These are phyloP conservation scores for Dicyrtomina minuta DNA, from an alignment of 2,888 invertebrate genomes.

Conservation along the genomic window DNA sequence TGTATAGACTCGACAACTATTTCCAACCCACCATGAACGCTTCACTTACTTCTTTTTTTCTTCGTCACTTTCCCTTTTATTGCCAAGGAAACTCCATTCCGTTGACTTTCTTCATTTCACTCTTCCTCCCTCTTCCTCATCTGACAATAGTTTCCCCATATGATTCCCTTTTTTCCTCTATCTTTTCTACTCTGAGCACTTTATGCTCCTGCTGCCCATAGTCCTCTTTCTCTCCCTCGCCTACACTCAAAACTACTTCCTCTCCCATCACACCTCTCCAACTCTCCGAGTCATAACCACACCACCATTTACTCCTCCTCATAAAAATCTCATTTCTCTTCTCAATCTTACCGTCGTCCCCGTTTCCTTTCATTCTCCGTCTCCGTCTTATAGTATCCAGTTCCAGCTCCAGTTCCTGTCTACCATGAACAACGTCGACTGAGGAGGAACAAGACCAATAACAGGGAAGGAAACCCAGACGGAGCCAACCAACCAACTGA, in stretches of 20 bases:
- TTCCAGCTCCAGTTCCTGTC: not conserved
- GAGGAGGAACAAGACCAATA: too few species aligned
- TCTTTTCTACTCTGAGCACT: not conserved
- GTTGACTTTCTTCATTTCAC: slow-evolving; percentile 43
- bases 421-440: too few species aligned
- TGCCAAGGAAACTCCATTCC: slow-evolving; percentile 49
- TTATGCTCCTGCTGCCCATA: not conserved
- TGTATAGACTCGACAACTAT: too few species aligned
- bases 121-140: slow-evolving; percentile 40
- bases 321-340: slow-evolving; percentile 38
- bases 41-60: slow-evolving; percentile 34
- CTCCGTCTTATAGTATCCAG: not conserved
- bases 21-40: not conserved
- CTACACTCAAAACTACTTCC: not conserved
- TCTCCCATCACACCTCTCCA: slow-evolving; percentile 21
- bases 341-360: slow-evolving; percentile 37
- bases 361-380: slow-evolving; percentile 1
- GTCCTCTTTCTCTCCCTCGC: not conserved
- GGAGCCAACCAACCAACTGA: not conserved
- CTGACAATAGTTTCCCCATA: slow-evolving; percentile 34
- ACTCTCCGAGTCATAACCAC: slow-evolving; percentile 29
- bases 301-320: slow-evolving; percentile 32
- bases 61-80: slow-evolving; percentile 51
- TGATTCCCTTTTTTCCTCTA: slow-evolving; percentile 26
- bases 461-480: not conserved